Evolutionary conservation across 2,888 invertebrate species (phyloP).

Genomic region (Osmoderma eremita): DNA sequence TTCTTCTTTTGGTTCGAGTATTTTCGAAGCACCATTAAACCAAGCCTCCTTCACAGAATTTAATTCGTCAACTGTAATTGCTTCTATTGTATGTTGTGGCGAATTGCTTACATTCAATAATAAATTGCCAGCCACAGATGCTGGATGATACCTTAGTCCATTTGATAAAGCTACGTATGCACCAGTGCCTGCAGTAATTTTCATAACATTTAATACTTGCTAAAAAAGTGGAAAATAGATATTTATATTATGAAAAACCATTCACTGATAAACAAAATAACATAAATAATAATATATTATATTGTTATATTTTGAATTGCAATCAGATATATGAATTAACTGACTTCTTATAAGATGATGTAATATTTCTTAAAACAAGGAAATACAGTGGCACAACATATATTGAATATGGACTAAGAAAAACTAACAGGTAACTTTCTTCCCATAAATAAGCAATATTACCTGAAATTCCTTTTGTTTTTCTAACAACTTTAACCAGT

Average conservation of each 20-base stretch:
- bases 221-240: no score
- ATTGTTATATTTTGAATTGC: no score
- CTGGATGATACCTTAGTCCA: conserved; percentile 56
- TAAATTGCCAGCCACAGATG: conserved; percentile 45
- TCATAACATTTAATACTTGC: conserved; percentile 59
- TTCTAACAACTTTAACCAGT: conserved; percentile 73
- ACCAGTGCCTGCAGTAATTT: conserved; percentile 50
- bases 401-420: no score
- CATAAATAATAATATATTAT: background rate
- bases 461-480: conserved; percentile 70
- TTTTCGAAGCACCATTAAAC: conserved; percentile 62
- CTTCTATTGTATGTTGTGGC: conserved; percentile 55
- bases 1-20: conserved; percentile 57
- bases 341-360: no score
- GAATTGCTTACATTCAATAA: conserved; percentile 20
- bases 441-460: conserved; percentile 41
- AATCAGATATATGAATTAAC: no score
- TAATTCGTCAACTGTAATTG: conserved; percentile 70
- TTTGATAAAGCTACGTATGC: conserved; percentile 57
- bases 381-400: no score
- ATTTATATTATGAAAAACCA: no score
- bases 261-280: no score
- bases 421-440: no score
- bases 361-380: no score
- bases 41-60: conserved; percentile 70